Percentiles rank a stretch among this genome's conserved stretches.
phyloP scores from a whole-genome alignment of 53 echinoderm and acorn worm species.

The Luidia sarsii region DNA sequence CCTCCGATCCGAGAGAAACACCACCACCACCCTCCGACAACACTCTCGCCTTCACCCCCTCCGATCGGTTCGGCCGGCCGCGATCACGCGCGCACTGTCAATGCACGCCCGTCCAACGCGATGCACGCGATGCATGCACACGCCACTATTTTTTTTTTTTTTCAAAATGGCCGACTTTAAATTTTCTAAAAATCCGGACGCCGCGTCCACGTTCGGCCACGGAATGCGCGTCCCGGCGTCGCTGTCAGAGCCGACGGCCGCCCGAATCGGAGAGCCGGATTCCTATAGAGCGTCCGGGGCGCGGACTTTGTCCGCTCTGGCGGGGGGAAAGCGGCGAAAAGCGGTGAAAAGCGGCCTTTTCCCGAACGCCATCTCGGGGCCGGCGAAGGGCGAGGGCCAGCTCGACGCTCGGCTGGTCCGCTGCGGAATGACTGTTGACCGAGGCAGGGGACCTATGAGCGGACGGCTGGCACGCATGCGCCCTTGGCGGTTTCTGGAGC shows the following conservation, averaged over 20 bases:
- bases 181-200: too few species aligned
- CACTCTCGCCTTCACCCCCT: conserved; percentile 24
- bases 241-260: conserved; percentile 53
- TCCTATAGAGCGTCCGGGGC: conserved; percentile 53
- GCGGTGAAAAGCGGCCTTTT: too few species aligned
- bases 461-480: conserved; percentile 92
- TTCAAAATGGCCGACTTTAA: conserved; percentile 68
- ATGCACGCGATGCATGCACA: too few species aligned
- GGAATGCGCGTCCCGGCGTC: conserved; percentile 12
- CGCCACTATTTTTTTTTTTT: background rate
- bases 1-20: too few species aligned
- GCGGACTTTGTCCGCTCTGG: conserved; percentile 8
- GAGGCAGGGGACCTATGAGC: conserved; percentile 89
- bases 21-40: background rate
- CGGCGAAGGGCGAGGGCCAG: conserved; percentile 63
- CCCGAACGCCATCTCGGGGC: conserved; percentile 44
- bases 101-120: conserved; percentile 9
- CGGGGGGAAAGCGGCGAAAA: conserved; percentile 39
- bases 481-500: conserved; percentile 24
- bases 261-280: conserved; percentile 40
- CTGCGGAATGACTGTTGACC: conserved; percentile 98
- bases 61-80: background rate
- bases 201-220: conserved; percentile 26
- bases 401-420: conserved; percentile 88
- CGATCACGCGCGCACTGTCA: conserved; percentile 4